Conservation (phyloP, 2,888 invertebrate species). For the Ectobius pallidus region DNA sequence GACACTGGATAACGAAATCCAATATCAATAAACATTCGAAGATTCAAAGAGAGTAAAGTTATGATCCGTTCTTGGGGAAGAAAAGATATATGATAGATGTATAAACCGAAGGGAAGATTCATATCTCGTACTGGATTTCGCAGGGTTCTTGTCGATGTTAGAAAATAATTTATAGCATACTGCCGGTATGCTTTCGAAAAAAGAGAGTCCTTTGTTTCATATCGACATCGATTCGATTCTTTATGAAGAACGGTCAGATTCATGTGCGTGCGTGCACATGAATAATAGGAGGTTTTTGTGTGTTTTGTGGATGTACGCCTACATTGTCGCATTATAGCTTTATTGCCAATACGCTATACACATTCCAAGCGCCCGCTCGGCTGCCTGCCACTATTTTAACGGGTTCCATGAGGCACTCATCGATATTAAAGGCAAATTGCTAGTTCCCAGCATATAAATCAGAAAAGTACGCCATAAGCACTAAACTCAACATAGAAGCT, state of each 20-base stretch:
- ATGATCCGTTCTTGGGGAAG: no score
- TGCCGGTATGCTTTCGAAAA: no score
- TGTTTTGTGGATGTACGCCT: conserved; percentile 4
- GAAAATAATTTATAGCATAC: no score
- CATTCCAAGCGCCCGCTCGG: background rate
- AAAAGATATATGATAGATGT: no score
- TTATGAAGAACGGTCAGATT: background rate
- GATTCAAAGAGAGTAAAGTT: no score
- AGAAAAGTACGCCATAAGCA: background rate
- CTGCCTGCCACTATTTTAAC: background rate
- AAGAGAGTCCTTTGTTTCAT: no score
- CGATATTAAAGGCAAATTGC: conserved; percentile 5
- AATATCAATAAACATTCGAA: no score
- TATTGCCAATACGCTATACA: background rate
- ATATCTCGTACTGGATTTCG: no score
- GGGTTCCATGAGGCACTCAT: background rate
- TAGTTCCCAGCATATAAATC: background rate
- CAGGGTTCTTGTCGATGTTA: no score
- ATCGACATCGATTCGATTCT: background rate
- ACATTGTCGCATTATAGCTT: conserved; percentile 6
- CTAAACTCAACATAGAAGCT: no score
- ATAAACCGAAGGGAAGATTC: no score
- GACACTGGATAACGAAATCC: no score
- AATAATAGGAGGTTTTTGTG: background rate
- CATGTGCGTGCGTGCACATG: background rate